A percentile compares a stretch with the other conserved stretches of the same genome.
Conservation (phyloP, 2,797 vertebrate genomes). For the Bradypodion pumilum region DNA sequence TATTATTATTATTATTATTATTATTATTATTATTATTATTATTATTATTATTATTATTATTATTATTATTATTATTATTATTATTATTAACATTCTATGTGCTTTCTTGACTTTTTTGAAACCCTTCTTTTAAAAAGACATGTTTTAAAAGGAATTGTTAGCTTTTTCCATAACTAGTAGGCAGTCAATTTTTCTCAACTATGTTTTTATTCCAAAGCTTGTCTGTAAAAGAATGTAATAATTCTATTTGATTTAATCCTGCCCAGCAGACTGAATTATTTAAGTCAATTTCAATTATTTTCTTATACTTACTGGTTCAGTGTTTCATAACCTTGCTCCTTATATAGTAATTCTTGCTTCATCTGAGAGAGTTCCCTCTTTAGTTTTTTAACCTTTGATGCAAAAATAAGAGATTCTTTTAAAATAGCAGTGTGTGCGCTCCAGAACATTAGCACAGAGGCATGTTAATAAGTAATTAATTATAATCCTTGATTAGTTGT, state of each 20-base stretch:
- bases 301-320: slow-evolving; percentile 82
- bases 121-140: slow-evolving; percentile 12
- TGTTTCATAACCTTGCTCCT: slow-evolving; percentile 87
- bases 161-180: background rate
- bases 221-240: slow-evolving; percentile 30
- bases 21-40: too few species aligned
- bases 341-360: slow-evolving; percentile 86
- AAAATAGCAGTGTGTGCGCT: slow-evolving; percentile 2
- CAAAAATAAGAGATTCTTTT: slow-evolving; percentile 63
- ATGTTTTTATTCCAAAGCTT: slow-evolving; percentile 11
- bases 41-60: slow-evolving; percentile 50
- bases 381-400: slow-evolving; percentile 83
- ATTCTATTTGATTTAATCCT: slow-evolving; percentile 35
- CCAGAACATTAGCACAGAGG: slow-evolving; percentile 56
- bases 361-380: slow-evolving; percentile 85
- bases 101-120: slow-evolving; percentile 35
- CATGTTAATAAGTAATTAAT: background rate
- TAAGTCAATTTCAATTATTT: slow-evolving; percentile 50
- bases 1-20: too few species aligned
- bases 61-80: too few species aligned
- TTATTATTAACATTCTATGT: slow-evolving; percentile 16
- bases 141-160: slow-evolving; percentile 7
- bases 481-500: background rate
- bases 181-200: slow-evolving; percentile 6
- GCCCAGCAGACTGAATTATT: slow-evolving; percentile 27